Base-by-base conservation (phyloP, 2,888 invertebrate genomes). In the Girardia tigrina region DNA sequence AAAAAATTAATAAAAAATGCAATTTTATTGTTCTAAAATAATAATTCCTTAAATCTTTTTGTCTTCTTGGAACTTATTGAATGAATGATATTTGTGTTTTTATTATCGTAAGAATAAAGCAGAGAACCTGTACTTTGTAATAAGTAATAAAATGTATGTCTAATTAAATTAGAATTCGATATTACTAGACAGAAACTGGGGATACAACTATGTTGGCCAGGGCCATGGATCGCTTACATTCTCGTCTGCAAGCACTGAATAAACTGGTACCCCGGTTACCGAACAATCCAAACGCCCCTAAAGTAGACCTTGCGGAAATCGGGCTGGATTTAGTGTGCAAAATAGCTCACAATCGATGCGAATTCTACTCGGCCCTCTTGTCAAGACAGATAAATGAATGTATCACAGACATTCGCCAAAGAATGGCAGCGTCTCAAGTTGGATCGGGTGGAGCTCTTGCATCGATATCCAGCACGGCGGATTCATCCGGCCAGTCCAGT, bases 221-320 rank as follows among this genome's bases (percentile, higher is more conserved):
- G 81, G 93, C 94, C 0, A 84, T 95, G 75, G 95, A 97, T 85
- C 88, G 93, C 78, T 90, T 95, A 81, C 91, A 94, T 82, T 88
- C 91, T 75, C 88, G 92, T 77, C 85, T 94, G 26, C 90, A 92
- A 84, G 91, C 92, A 0, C 90, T 93, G 89, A 90, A 91, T 79
- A 90, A 90, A 79, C 88, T 93, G 8, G 90, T 91, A 78, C 89
- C 89, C 28, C 90, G 90, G 80, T 20, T 12, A 16, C 20, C 6
- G 4, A 56, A 56, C 23, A 16, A 56, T 8, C 23, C 56, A 6
- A 23, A 12, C 23, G 23, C 23, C 4, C 56, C 56, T 23, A 4
- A 56, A 2, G 89, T 90, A 28, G 90, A 91, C 81, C 91, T 93
- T 85, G 88, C 90, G 1, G 87, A 87, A 87, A 90, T 86, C 23